Conservation (phyloP, 2,797 vertebrate species). For the Synanceia verrucosa region DNA sequence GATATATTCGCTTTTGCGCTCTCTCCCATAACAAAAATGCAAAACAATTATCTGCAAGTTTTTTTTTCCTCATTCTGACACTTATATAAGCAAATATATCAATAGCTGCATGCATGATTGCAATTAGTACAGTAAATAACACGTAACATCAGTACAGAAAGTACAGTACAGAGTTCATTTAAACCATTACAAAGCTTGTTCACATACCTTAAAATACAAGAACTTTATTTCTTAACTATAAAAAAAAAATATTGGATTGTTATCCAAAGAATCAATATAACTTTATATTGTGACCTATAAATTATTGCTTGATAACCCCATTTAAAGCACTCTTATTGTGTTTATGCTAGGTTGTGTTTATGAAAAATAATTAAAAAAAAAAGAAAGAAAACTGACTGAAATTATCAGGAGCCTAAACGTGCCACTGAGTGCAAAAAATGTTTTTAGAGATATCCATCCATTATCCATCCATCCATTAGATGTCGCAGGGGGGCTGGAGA, state of each 20-base stretch:
- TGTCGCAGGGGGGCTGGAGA: no score
- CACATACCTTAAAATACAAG: neutral
- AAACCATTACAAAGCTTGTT: neutral
- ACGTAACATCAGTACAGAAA: neutral
- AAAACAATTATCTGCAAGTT: no score
- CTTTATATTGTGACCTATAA: no score
- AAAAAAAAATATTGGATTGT: neutral
- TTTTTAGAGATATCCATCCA: no score
- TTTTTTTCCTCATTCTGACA: neutral
- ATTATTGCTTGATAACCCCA: neutral
- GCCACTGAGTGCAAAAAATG: no score
- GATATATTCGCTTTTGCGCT: no score
- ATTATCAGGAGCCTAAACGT: no score
- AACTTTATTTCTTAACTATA: neutral
- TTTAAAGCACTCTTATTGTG: neutral
- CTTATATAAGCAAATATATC: neutral
- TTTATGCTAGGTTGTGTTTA: neutral
- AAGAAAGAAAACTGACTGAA: no score
- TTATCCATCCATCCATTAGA: no score
- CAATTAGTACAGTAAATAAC: neutral
- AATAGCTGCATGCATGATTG: no score
- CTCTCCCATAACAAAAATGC: no score
- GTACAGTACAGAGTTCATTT: neutral
- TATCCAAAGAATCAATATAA: no score
- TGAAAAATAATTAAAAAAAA: neutral